These are phyloP conservation scores for Harpagifer antarcticus DNA, from an alignment of 2,797 vertebrate genomes.

Conservation along the genomic window DNA sequence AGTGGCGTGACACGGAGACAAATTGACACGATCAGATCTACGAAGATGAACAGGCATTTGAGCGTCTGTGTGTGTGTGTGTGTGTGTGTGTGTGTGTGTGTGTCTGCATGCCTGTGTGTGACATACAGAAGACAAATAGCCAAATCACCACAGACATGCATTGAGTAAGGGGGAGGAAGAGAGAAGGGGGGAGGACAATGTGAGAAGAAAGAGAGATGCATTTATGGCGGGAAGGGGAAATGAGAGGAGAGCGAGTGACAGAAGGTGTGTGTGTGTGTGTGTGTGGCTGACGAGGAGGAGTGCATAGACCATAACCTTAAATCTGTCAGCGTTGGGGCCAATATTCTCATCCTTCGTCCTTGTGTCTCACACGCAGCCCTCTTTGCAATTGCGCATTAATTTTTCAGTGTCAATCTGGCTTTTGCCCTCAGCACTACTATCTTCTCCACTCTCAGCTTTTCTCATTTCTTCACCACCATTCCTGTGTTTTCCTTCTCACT, in stretches of 20 bases:
- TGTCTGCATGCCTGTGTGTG: constrained; percentile 1
- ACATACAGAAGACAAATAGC: constrained; percentile 63
- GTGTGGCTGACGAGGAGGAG: constrained; percentile 31
- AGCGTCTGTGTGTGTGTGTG: constrained; percentile 6
- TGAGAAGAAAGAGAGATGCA: constrained; percentile 27
- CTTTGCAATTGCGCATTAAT: constrained; percentile 83
- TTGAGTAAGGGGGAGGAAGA: constrained; percentile 5
- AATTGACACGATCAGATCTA: constrained; percentile 83
- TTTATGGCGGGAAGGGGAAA: constrained; percentile 40
- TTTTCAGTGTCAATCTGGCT: constrained; percentile 88
- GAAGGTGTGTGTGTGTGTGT: constrained; percentile 28
- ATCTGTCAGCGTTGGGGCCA: constrained; percentile 73
- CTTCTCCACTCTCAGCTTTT: constrained; percentile 56
- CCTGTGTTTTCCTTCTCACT: constrained; percentile 45
- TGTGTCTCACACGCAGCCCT: constrained; percentile 61
- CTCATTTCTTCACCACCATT: constrained; percentile 60
- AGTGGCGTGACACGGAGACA: constrained; percentile 81
- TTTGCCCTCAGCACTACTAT: constrained; percentile 74
- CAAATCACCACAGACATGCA: constrained; percentile 49
- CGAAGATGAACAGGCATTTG: constrained; percentile 70
- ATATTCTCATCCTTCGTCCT: constrained; percentile 69
- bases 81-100: constrained; percentile 9
- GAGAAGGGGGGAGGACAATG: neutral
- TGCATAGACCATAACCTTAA: constrained; percentile 75
- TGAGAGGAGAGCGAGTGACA: constrained; percentile 40